These are phyloP conservation scores for Pammene fasciana DNA, from an alignment of 2,888 invertebrate genomes.

Conservation along the genomic window DNA sequence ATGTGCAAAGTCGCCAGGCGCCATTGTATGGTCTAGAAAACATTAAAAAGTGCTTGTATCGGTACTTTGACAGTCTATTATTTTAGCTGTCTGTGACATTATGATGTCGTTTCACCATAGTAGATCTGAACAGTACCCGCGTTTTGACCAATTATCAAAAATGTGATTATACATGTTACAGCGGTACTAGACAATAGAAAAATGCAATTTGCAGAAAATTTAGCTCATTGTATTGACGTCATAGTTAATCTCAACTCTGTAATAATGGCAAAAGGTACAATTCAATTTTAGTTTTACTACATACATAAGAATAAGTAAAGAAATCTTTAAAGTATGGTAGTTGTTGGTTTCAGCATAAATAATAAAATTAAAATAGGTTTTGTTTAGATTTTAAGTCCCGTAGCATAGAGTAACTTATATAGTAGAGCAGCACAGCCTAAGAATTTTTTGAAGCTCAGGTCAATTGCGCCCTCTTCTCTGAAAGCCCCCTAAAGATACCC, in stretches of 20 bases:
- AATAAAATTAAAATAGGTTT: constrained; percentile 17
- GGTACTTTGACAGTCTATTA: not conserved
- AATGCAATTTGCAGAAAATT: not conserved
- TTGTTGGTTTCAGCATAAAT: constrained; percentile 25
- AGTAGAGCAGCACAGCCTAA: too few relatives aligned
- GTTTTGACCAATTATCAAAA: constrained; percentile 29
- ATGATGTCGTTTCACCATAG: constrained; percentile 42
- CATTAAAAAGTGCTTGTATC: not conserved
- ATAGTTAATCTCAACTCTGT: constrained; percentile 10
- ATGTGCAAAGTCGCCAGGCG: not conserved
- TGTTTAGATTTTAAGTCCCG: constrained; percentile 26
- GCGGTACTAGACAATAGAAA: constrained; percentile 19
- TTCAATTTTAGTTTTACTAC: constrained; percentile 18
- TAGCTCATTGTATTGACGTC: not conserved
- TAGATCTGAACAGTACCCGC: constrained; percentile 45
- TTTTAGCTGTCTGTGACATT: not conserved
- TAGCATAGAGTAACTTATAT: too few relatives aligned
- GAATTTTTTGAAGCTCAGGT: too few relatives aligned
- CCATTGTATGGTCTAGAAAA: not conserved
- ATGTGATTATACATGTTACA: constrained; percentile 14
- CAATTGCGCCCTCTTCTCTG: too few relatives aligned
- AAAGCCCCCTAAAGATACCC: too few relatives aligned
- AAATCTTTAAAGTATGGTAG: constrained; percentile 18
- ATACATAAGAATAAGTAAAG: constrained; percentile 23
- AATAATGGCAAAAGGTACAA: constrained; percentile 33